Evolutionary conservation across 2,113 vertebrate genomes (phyloP), one percentile per base, ranked within the genome.

Genomic region (Sclerurus mexicanus): DNA sequence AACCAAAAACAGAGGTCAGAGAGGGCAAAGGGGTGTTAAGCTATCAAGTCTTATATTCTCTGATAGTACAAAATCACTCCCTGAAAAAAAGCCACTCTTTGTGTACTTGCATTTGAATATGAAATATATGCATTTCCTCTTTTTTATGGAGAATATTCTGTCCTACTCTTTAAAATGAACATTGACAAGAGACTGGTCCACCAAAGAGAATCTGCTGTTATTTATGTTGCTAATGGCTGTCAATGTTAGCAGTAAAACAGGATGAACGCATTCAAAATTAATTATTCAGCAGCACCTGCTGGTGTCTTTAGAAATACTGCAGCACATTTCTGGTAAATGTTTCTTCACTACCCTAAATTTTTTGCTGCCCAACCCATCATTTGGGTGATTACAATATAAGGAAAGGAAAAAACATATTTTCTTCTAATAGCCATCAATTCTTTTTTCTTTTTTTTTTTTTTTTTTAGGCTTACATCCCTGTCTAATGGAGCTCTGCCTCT

Each of bases 231-330:
- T 93, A 93, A 92, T 88, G 67, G 44, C 72, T 93, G 68, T 86
- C 86, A 74, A 35, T n/a, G 25, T 58, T 66, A 79, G 53, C 78
- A 78, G 78, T 56, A 73, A 94, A 91, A 59, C n/a, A 85, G 67
- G 79, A 85, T 37, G 71, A 63, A 91, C 92, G 35, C 67, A 73
- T 94, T 90, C 69, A 89, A 95, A 87, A 90, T 90, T 52, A 92
- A 94, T 89, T 95, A 92, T 85, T 91, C 71, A 94, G 35, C 79
- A 93, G 78, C 82, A 95, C 75, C 94, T 96, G 90, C 74, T 87
- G 71, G 72, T 91, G 49, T 79, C 33, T 47, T 76, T 88, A 92
- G 72, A 94, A 90, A 93, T 56, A 64, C 25, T 47, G 39, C 62
- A 76, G 40, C 44, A 37, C 56, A 66, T 83, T 93, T 95, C 71